Evolutionary conservation across 2,797 vertebrate genomes (phyloP), one percentile per base, ranked within the genome.

Genomic region (Spinus pinus): DNA sequence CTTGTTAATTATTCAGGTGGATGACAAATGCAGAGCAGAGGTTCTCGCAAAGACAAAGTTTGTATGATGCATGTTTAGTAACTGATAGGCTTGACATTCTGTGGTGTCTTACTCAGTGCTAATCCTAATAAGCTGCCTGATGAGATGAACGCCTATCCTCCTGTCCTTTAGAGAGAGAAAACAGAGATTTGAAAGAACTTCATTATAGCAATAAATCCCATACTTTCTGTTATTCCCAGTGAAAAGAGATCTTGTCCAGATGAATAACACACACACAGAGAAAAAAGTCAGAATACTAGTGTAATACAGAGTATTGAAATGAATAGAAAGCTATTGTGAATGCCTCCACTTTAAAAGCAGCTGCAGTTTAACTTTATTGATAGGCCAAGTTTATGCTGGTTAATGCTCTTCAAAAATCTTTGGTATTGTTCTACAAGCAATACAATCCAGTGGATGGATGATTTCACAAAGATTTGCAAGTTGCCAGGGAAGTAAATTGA

Each of bases 1-100:
- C 97, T 98, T 98, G 97, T 98, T 98, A 98, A 98, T 98, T 98
- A 98, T 98, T 98, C 98, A 98, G 98, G 98, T 98, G 98, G 98
- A 98, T 98, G 98, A 98, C 98, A 98, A 98, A 98, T 98, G 98
- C 98, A 98, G 98, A 98, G 98, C 98, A 98, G 98, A 98, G 97
- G 98, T 98, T 98, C 98, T 98, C 85, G 98, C 98, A 98, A 98
- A 98, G 98, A 98, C 98, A 98, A 98, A 98, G 97, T 98, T 98
- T 98, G 98, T 98, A 98, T 98, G 98, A 98, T 98, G 98, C 97
- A 93, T 98, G 98, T 98, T 98, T 98, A 98, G 98, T 98, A 98
- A 98, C 98, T 98, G 98, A 98, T 98, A 98, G 98, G 97, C 98
- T 97, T 98, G 98, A 98, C 98, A 98, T 98, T 98, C 98, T 72